Percentiles rank a stretch among this genome's conserved stretches.
These are phyloP conservation scores for Pocillopora grandis DNA, from an alignment of 92 coral and sea anemone species.

Conservation along the genomic window DNA sequence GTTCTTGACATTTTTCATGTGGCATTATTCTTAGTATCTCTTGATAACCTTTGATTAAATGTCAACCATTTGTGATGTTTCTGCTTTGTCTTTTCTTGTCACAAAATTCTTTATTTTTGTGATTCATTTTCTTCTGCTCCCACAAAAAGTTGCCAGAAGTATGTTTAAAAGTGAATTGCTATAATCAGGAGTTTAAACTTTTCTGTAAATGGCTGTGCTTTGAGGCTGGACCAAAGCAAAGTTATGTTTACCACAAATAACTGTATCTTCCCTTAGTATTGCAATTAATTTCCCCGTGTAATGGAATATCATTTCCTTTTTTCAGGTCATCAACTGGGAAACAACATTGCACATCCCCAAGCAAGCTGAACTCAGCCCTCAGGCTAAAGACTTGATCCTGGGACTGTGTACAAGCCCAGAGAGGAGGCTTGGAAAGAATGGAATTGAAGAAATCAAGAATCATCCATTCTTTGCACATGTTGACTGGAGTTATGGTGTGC, in stretches of 20 bases:
- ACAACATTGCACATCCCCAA: constrained; percentile 78
- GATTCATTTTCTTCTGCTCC: too few species aligned
- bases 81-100: too few species aligned
- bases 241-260: neutral
- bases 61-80: too few species aligned
- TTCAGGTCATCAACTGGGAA: constrained; percentile 94
- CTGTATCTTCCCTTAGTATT: neutral
- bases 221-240: too few species aligned
- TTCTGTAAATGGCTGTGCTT: too few species aligned
- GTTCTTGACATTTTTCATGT: too few species aligned
- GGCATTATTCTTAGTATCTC: too few species aligned
- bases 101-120: too few species aligned
- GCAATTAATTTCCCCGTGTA: neutral
- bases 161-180: too few species aligned
- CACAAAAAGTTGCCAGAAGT: too few species aligned
- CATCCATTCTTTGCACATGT: constrained; percentile 90
- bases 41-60: too few species aligned
- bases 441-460: constrained; percentile 84
- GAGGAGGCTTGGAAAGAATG: constrained; percentile 81
- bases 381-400: constrained; percentile 89
- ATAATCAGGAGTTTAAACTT: too few species aligned
- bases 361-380: constrained; percentile 73
- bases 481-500: constrained; percentile 85
- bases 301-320: neutral
- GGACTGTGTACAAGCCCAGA: constrained; percentile 86